Evolutionary conservation across 2,797 vertebrate species (phyloP).

Genomic region (Smutsia gigantea): DNA sequence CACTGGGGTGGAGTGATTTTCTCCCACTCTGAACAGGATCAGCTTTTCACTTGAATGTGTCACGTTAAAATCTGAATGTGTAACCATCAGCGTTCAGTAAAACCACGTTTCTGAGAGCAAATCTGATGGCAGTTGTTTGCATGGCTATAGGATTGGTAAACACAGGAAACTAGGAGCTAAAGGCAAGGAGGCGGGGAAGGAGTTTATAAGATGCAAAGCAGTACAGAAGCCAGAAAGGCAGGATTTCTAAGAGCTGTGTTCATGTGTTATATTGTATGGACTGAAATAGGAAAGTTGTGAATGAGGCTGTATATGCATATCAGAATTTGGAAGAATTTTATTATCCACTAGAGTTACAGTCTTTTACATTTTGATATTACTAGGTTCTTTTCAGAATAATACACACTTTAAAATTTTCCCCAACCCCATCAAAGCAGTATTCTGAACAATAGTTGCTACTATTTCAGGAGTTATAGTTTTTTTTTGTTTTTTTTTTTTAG

Average conservation of each 20-base stretch:
- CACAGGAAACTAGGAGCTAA: not conserved
- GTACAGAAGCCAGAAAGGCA: conserved; percentile 13
- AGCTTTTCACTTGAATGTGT: not conserved
- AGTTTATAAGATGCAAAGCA: not conserved
- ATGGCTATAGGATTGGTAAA: not conserved
- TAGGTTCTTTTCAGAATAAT: conserved; percentile 60
- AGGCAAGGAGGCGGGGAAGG: not conserved
- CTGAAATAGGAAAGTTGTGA: conserved; percentile 72
- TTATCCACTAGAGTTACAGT: conserved; percentile 63
- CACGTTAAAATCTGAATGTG: not conserved
- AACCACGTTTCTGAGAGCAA: not conserved
- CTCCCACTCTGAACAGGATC: not conserved
- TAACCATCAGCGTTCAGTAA: not conserved
- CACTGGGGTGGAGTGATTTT: not conserved
- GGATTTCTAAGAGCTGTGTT: conserved; percentile 47
- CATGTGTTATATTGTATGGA: conserved; percentile 58
- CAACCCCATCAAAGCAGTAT: conserved; percentile 46
- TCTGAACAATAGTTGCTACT: conserved; percentile 61
- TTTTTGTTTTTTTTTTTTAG: conserved; percentile 74
- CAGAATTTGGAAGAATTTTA: conserved; percentile 71
- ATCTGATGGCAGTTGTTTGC: not conserved
- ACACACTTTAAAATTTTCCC: conserved; percentile 62
- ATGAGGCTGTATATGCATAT: conserved; percentile 63
- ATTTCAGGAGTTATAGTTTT: conserved; percentile 60
- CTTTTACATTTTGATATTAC: conserved; percentile 71